Base-by-base conservation (phyloP, 2,797 vertebrate species). In the Florisuga fusca region DNA sequence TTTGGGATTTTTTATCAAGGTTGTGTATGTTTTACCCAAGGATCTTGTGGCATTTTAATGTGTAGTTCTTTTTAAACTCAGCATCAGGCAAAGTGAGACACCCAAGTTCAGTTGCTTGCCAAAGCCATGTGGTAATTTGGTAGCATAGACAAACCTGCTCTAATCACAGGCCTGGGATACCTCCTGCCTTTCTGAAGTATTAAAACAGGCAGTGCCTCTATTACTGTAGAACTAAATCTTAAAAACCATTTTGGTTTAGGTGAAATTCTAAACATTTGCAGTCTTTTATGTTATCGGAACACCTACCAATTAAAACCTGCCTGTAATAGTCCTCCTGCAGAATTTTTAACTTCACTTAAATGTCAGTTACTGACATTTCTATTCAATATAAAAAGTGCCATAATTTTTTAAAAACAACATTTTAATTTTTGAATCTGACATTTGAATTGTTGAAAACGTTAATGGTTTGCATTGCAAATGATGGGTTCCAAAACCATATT, bases 331-430 rank as follows among this genome's bases (percentile, higher is more conserved):
- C 36, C 57, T 64, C 27, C 71, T 22, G 45, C 61, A 34, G 59
- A 74, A 68, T 79, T 78, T 38, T 77, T 64, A 74, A 74, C 64
- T 79, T 25, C 66, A 23, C n/a, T 80, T 64, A 74, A 84, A 63
- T 27, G 25, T 72, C 91, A 91, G 18, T 71, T 68, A 22, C 31
- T 84, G 92, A 84, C 69, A 29, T 81, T 86, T 85, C 93, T 55
- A 58, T 79, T 76, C n/a, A 55, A 23, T 33, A 23, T 11, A 27
- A 48, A 21, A 84, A 78, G 31, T 67, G 67, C 62, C 17, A 7
- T 17, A 62, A 58, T 55, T 76, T 75, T 78, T 19, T 63, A 74
- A 79, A 85, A 78, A 63, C 59, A 78, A 43, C 33, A 51, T 34
- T 13, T 59, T 45, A 73, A 58, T 16, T 77, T 29, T 41, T 87